These are phyloP conservation scores for Falco berigora DNA, from an alignment of 2,797 vertebrate species.

Conservation along the genomic window DNA sequence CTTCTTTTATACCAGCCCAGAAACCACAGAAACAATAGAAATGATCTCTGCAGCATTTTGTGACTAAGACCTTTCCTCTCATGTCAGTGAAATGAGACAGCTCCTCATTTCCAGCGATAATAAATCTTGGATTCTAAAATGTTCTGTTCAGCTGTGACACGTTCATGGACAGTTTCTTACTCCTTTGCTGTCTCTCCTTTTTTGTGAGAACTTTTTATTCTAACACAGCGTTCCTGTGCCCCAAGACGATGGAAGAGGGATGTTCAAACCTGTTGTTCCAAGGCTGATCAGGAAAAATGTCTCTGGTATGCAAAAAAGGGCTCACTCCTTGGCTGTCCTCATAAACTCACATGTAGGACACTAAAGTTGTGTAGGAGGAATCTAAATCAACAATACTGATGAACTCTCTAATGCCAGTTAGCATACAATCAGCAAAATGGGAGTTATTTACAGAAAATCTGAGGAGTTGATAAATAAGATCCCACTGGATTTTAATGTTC, in stretches of 20 bases:
- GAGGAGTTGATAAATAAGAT: neutral
- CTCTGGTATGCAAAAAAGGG: neutral
- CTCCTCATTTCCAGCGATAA: neutral
- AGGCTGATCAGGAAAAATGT: neutral
- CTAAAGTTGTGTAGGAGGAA: neutral
- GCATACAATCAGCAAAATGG: neutral
- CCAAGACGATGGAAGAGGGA: neutral
- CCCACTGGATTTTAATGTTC: neutral
- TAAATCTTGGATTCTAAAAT: neutral
- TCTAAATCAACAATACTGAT: neutral
- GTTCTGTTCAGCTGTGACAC: neutral
- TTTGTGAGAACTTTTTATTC: neutral
- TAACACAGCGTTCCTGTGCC: neutral
- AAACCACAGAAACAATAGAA: neutral
- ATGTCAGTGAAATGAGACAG: neutral
- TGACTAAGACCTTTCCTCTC: conserved; percentile 5
- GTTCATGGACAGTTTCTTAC: neutral
- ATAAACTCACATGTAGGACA: neutral
- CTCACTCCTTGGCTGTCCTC: neutral
- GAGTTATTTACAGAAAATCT: neutral
- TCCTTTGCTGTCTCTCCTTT: neutral
- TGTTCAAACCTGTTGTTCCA: neutral
- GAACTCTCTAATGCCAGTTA: neutral
- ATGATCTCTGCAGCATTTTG: neutral
- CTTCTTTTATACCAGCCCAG: conserved; percentile 51